Evolutionary conservation across 2,113 vertebrate species (phyloP), one percentile per base, ranked within the genome.

Genomic region (Myanophis thanlyinensis): DNA sequence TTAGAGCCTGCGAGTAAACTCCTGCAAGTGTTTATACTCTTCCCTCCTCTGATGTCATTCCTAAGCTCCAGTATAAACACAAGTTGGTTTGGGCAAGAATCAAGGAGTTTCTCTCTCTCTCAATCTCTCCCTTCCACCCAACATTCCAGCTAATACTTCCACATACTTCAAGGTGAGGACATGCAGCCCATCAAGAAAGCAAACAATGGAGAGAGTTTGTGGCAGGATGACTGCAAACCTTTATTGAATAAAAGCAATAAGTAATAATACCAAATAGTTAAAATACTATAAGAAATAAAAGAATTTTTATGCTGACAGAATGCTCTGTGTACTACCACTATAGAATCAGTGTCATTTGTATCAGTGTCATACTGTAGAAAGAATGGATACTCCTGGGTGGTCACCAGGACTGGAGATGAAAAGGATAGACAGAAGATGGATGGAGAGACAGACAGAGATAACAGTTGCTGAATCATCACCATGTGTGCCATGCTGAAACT

Each of bases 41-140:
- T 93, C 96, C 91, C 92, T 44, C 94, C 96, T 97, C 95, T 96
- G 97, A 97, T 97, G 97, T 97, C 97, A 97, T 96, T 97, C 97
- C 90, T 95, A 94, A 95, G 96, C 96, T 97, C 97, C 96, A 97
- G 95, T 97, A 97, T 97, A 97, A 97, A 97, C 97, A 97, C 35
- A 93, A 97, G 95, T 93, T 96, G 96, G 94, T 96, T 96, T 97
- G 97, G 97, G 97, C 92, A 95, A 93, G 92, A 84, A 92, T 96
- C 97, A 96, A 97, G 92, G 96, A 95, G 93, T 56, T 94, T 93
- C 92, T 89, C 40, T 7, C 52, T 80, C 30, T 40, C n/a, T 40
- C 67, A 15, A n/a, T 67, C 95, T 48, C 95, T 86, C 23, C 35
- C 20, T 44, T 94, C 95, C 94, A 93, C 93, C 91, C 92, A 80